phyloP scores from a whole-genome alignment of 1,140 invertebrate species.

The Drosophila murphyi region DNA sequence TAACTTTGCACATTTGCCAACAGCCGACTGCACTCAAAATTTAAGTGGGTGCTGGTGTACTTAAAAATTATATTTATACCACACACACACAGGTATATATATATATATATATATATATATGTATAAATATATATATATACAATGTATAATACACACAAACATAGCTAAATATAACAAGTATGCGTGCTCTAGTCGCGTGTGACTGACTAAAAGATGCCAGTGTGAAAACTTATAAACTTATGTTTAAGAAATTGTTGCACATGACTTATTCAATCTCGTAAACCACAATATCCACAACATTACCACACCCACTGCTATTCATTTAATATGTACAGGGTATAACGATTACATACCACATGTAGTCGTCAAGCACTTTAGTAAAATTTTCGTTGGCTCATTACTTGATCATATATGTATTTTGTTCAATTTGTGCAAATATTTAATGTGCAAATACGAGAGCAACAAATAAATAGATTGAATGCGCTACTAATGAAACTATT shows the following conservation, averaged over 20 bases:
- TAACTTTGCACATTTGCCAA: slow-evolving; percentile 43
- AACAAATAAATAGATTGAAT: slow-evolving; percentile 48
- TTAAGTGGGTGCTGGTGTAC: slow-evolving; percentile 38
- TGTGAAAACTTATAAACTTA: too few species aligned
- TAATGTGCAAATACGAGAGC: slow-evolving; percentile 36
- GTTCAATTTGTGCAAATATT: slow-evolving; percentile 61
- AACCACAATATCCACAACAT: too few species aligned
- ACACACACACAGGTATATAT: not conserved
- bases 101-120: too few species aligned
- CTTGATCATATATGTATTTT: slow-evolving; percentile 13
- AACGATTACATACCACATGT: slow-evolving; percentile 18
- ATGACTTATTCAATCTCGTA: too few species aligned
- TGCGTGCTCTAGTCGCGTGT: not conserved
- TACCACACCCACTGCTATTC: not conserved
- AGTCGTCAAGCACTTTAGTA: slow-evolving; percentile 27
- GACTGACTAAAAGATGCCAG: not conserved
- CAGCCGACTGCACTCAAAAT: slow-evolving; percentile 46
- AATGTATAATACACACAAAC: slow-evolving; percentile 7
- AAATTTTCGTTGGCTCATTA: slow-evolving; percentile 34
- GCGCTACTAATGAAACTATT: slow-evolving; percentile 28
- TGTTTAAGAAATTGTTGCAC: too few species aligned
- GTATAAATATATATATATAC: not conserved
- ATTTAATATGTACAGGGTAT: not conserved
- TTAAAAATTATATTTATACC: slow-evolving; percentile 31
- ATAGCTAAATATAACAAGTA: not conserved